Percentiles rank a stretch among this genome's conserved stretches.
These are phyloP conservation scores for Clarias fuscus DNA, from an alignment of 2,797 vertebrate species.

Conservation along the genomic window DNA sequence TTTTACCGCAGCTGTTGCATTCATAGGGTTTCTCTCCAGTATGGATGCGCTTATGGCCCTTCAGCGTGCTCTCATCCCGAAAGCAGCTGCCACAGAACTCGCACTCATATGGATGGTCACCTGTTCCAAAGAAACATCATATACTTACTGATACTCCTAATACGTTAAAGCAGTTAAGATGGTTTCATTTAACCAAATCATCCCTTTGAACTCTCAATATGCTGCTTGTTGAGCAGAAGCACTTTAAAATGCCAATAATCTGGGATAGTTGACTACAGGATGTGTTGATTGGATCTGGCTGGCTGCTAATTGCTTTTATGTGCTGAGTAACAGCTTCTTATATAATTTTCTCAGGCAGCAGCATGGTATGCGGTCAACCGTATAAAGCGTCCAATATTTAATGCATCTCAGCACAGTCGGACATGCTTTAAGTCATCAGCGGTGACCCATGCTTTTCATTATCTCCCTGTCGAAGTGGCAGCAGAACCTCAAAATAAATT, in stretches of 20 bases:
- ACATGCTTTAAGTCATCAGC: slow-evolving; percentile 97
- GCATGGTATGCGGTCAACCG: slow-evolving; percentile 76
- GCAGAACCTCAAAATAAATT: slow-evolving; percentile 95
- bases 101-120: slow-evolving; percentile 97
- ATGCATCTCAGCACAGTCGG: slow-evolving; percentile 91
- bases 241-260: slow-evolving; percentile 68
- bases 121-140: slow-evolving; percentile 66
- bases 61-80: slow-evolving; percentile 94
- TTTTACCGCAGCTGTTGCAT: slow-evolving; percentile 98
- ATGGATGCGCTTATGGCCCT: slow-evolving; percentile 98
- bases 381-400: slow-evolving; percentile 92
- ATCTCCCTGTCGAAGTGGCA: slow-evolving; percentile 97
- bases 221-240: slow-evolving; percentile 47
- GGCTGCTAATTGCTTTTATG: slow-evolving; percentile 72
- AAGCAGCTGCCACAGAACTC: slow-evolving; percentile 99
- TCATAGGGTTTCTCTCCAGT: slow-evolving; percentile 98
- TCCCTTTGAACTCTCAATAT: neutral
- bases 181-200: neutral
- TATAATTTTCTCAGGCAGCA: slow-evolving; percentile 70
- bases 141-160: neutral
- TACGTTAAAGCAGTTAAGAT: neutral
- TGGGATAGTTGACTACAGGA: slow-evolving; percentile 62
- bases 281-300: slow-evolving; percentile 63
- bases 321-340: slow-evolving; percentile 51
- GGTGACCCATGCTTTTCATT: slow-evolving; percentile 99